phyloP scores from a whole-genome alignment of 2,888 invertebrate genomes.

The Acrobasis suavella region DNA sequence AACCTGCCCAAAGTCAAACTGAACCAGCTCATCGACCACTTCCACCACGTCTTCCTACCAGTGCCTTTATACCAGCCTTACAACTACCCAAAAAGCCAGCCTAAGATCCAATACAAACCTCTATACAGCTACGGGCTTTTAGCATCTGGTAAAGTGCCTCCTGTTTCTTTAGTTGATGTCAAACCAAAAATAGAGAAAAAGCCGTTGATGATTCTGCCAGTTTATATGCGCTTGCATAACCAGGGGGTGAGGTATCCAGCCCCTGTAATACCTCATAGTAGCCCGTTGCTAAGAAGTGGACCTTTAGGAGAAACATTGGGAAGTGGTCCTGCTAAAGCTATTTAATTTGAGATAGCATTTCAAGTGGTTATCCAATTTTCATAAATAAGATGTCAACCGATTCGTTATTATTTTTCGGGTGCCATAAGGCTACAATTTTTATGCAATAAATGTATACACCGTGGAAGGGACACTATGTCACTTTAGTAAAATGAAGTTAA shows the following conservation, averaged over 20 bases:
- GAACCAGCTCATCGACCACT: conserved; percentile 45
- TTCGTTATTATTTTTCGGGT: too few species aligned
- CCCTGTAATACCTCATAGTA: conserved; percentile 33
- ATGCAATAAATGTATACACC: too few species aligned
- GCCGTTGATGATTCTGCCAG: conserved; percentile 54
- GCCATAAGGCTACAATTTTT: too few species aligned
- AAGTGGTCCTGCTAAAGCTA: conserved; percentile 5
- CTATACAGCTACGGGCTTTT: conserved; percentile 55
- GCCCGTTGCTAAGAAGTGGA: conserved; percentile 36
- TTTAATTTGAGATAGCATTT: not conserved
- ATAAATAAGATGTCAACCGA: too few species aligned
- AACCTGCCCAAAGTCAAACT: conserved; percentile 38
- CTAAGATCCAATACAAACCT: conserved; percentile 35
- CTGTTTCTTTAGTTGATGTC: conserved; percentile 50
- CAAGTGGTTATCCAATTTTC: too few species aligned
- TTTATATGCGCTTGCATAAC: conserved; percentile 47
- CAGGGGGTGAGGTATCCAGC: conserved; percentile 32
- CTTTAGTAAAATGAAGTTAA: too few species aligned
- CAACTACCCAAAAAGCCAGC: conserved; percentile 21
- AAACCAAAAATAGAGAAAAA: conserved; percentile 41
- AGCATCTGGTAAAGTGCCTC: conserved; percentile 45
- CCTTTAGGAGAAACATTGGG: conserved; percentile 11
- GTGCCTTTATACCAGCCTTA: conserved; percentile 16
- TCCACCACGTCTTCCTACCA: conserved; percentile 46
- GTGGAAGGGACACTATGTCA: too few species aligned